phyloP scores from a whole-genome alignment of 2,113 vertebrate genomes.

The Engystomops pustulosus region DNA sequence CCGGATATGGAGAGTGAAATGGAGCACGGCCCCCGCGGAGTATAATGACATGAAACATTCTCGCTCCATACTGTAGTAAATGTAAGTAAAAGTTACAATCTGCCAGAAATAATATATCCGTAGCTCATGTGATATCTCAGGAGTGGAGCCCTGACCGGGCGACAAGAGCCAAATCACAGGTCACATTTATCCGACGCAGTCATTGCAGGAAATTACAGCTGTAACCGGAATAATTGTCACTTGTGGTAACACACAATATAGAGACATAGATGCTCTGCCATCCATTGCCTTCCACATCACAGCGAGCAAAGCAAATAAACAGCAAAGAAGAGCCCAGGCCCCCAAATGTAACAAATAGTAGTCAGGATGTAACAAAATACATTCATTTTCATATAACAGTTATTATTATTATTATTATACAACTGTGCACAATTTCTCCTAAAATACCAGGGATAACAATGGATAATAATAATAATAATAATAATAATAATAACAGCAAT shows the following conservation, averaged over 20 bases:
- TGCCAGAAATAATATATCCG: conserved; percentile 57
- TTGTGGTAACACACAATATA: not conserved
- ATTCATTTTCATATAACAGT: not conserved
- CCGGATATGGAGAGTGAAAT: conserved; percentile 25
- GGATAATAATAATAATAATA: too few relatives aligned
- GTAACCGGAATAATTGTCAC: not conserved
- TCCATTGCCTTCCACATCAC: not conserved
- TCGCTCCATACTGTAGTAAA: conserved; percentile 46
- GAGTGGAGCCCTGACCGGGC: conserved; percentile 41
- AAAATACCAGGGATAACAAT: too few relatives aligned
- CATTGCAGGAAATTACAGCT: not conserved
- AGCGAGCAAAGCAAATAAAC: not conserved
- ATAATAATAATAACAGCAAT: too few relatives aligned
- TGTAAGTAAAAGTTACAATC: not conserved
- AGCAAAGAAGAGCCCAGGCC: not conserved
- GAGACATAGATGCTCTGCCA: not conserved
- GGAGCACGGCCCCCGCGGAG: conserved; percentile 60
- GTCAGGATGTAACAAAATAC: not conserved
- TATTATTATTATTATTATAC: too few relatives aligned
- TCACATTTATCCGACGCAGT: not conserved
- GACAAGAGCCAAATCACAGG: conserved; percentile 35
- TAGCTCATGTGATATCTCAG: conserved; percentile 14
- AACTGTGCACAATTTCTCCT: too few relatives aligned
- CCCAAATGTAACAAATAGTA: not conserved
- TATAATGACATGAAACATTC: conserved; percentile 60